Conservation (phyloP, 2,113 vertebrate genomes). For the Pseudois nayaur region DNA sequence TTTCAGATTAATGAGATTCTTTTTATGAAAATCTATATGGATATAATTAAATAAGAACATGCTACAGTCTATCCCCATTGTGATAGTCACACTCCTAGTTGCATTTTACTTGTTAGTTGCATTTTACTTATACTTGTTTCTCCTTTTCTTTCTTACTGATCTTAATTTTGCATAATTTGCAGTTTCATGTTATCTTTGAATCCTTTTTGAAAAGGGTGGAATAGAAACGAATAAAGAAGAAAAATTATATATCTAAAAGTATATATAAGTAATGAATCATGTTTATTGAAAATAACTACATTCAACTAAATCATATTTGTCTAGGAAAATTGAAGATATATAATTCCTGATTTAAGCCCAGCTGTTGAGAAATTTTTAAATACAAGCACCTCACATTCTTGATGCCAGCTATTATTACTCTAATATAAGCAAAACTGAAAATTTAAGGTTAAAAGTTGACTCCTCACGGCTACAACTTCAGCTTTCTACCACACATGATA, state of each 20-base stretch:
- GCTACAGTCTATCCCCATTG: not conserved
- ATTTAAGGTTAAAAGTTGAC: not conserved
- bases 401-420: not conserved
- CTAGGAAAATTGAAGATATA: not conserved
- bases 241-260: not conserved
- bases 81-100: not conserved
- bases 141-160: not conserved
- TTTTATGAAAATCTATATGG: not conserved
- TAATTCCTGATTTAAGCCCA: not conserved
- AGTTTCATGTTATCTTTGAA: not conserved
- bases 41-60: not conserved
- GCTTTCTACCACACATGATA: not conserved
- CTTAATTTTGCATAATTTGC: not conserved
- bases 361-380: not conserved
- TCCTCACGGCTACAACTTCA: not conserved
- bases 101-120: not conserved
- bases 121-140: not conserved
- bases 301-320: not conserved
- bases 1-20: not conserved
- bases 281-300: constrained; percentile 9
- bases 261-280: not conserved
- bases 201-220: not conserved
- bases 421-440: constrained; percentile 2
- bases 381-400: not conserved
- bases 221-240: not conserved